Conservation (phyloP, 2,888 invertebrate genomes). For the Eilema depressum region DNA sequence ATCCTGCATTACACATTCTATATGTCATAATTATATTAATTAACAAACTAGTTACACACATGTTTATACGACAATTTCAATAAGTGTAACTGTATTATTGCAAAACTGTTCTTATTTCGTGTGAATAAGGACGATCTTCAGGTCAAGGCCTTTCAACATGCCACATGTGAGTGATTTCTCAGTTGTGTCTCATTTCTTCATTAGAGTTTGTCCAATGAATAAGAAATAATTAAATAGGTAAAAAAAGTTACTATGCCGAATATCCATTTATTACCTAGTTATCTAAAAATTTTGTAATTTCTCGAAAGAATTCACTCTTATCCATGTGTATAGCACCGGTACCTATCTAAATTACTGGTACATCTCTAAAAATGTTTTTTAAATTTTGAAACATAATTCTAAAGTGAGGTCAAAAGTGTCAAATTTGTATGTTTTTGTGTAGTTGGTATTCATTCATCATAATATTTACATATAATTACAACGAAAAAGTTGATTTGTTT, state of each 20-base stretch:
- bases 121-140: background rate
- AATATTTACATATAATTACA: background rate
- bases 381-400: background rate
- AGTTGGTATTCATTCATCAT: background rate
- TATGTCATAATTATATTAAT: background rate
- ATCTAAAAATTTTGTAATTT: background rate
- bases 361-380: too few species aligned
- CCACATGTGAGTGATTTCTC: background rate
- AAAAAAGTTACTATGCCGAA: background rate
- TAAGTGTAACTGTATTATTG: background rate
- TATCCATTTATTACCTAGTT: background rate
- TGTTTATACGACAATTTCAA: background rate
- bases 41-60: background rate
- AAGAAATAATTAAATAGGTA: background rate
- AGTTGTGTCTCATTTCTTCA: background rate
- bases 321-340: too few species aligned
- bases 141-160: conserved; percentile 1
- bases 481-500: background rate
- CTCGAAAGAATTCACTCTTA: too few species aligned
- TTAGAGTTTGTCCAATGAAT: background rate
- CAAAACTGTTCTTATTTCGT: background rate
- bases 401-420: background rate
- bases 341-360: too few species aligned
- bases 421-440: background rate
- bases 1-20: too few species aligned